Conservation (phyloP, 2,888 invertebrate genomes). For the Arctia plantaginis region DNA sequence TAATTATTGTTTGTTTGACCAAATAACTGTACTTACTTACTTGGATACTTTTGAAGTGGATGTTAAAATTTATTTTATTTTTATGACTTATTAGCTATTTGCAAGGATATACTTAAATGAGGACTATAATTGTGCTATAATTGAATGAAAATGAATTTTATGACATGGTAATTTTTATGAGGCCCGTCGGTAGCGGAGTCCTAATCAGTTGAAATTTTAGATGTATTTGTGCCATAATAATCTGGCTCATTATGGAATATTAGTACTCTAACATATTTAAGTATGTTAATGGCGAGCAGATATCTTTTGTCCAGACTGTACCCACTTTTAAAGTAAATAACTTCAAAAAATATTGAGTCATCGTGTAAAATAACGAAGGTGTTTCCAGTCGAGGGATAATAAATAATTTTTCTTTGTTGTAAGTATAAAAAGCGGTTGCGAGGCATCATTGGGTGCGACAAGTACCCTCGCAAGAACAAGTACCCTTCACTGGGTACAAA, state of each 20-base stretch:
- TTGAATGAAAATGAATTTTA: no score
- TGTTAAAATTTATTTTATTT: background rate
- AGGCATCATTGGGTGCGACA: slow-evolving; percentile 64
- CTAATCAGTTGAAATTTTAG: background rate
- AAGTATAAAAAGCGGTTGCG: slow-evolving; percentile 71
- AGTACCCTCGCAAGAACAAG: slow-evolving; percentile 61
- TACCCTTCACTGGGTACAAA: slow-evolving; percentile 71
- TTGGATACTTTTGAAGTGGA: background rate
- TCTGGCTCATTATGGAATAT: background rate
- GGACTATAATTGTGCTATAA: background rate
- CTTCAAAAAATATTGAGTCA: slow-evolving; percentile 18
- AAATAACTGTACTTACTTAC: background rate
- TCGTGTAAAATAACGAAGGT: slow-evolving; percentile 59
- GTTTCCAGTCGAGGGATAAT: slow-evolving; percentile 61
- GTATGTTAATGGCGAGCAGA: background rate
- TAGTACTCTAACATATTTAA: background rate
- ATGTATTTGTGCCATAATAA: background rate
- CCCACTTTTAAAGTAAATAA: background rate
- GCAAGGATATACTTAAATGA: background rate
- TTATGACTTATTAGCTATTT: background rate
- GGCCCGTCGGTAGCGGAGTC: no score
- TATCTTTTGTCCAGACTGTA: background rate
- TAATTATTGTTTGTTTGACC: slow-evolving; percentile 2
- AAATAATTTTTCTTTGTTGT: slow-evolving; percentile 65
- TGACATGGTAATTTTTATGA: no score